Percentiles rank a stretch among this genome's conserved stretches.
Evolutionary conservation across 2,113 vertebrate species (phyloP).

Genomic region (Phrynosoma platyrhinos): DNA sequence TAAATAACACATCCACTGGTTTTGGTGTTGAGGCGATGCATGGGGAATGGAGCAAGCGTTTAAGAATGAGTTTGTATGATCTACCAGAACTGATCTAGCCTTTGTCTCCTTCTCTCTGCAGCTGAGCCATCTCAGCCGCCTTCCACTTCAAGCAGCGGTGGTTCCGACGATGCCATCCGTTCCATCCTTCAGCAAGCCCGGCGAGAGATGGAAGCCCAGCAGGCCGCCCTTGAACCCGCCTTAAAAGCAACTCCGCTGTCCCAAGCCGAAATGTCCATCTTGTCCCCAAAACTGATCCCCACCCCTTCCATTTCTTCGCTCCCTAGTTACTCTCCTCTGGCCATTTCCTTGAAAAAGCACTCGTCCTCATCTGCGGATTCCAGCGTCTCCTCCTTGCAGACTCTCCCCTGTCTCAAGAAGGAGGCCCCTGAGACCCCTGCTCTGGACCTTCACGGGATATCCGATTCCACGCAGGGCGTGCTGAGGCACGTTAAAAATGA

Average conservation of each 20-base stretch:
- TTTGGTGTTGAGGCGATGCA: neutral
- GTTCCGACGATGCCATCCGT: conserved; percentile 94
- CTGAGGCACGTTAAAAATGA: conserved; percentile 84
- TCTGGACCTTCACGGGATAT: conserved; percentile 79
- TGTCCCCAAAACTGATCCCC: conserved; percentile 85
- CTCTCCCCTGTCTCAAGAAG: conserved; percentile 85
- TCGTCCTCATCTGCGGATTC: conserved; percentile 73
- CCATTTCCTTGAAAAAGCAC: conserved; percentile 91
- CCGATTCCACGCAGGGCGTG: conserved; percentile 79
- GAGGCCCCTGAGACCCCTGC: conserved; percentile 81
- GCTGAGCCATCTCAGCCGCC: conserved; percentile 89
- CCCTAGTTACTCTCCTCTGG: conserved; percentile 87
- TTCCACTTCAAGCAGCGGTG: conserved; percentile 80
- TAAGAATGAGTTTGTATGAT: neutral
- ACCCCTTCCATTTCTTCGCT: conserved; percentile 81
- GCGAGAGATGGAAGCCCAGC: conserved; percentile 95
- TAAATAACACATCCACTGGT: neutral
- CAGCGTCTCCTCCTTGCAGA: conserved; percentile 83
- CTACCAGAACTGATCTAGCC: conserved; percentile 54
- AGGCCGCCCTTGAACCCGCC: conserved; percentile 90
- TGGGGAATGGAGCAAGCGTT: neutral
- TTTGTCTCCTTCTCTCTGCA: conserved; percentile 67
- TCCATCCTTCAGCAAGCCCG: conserved; percentile 96
- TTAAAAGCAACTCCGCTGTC: conserved; percentile 88
- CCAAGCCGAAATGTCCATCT: conserved; percentile 86